phyloP scores from a whole-genome alignment of 2,888 invertebrate genomes.

The Lypha dubia region DNA sequence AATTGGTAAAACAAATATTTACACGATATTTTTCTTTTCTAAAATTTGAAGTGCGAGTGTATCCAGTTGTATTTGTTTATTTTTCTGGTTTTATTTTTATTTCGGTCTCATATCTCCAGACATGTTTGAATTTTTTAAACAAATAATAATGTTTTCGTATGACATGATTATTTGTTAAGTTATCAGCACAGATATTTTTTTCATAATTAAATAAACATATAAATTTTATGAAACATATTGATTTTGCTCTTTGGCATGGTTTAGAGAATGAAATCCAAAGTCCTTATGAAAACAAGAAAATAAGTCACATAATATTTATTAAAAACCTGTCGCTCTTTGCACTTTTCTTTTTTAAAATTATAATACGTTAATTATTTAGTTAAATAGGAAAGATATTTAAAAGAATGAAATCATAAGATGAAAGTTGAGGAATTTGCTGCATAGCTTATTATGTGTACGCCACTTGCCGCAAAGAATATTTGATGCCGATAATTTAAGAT shows the following conservation, averaged over 20 bases:
- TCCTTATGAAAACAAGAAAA: neutral
- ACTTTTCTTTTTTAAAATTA: neutral
- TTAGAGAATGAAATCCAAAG: no score
- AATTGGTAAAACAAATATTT: no score
- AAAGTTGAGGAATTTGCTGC: no score
- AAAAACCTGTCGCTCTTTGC: neutral
- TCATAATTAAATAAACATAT: conserved; percentile 31
- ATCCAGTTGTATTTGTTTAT: neutral
- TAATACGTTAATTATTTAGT: neutral
- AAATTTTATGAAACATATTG: no score
- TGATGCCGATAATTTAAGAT: no score
- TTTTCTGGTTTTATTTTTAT: neutral
- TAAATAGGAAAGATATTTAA: neutral
- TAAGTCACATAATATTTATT: neutral
- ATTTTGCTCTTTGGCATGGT: no score
- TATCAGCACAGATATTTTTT: neutral
- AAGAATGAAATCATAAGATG: neutral
- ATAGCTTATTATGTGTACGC: no score
- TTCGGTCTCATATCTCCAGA: neutral
- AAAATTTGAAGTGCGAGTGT: neutral
- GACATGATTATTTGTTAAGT: neutral
- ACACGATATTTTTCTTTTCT: no score
- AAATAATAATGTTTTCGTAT: neutral
- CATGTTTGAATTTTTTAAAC: conserved; percentile 17
- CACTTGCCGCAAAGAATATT: no score